Evolutionary conservation across 2,113 vertebrate genomes (phyloP).

Genomic region (Egretta garzetta): DNA sequence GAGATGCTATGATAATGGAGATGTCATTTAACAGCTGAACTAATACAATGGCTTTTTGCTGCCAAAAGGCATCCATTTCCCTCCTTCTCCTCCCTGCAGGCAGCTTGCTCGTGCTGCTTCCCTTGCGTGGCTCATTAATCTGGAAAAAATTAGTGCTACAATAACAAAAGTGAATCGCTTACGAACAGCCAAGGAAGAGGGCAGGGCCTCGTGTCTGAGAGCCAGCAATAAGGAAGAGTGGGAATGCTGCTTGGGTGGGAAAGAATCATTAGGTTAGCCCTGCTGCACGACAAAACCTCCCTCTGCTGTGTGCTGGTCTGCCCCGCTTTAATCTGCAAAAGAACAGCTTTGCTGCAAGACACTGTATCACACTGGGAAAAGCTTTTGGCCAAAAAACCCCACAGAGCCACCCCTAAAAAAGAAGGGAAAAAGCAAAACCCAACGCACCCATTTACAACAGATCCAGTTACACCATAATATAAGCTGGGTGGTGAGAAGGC

Average conservation of each 20-base stretch:
- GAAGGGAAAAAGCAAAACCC: not conserved
- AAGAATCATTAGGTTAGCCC: not conserved
- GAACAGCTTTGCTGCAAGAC: not conserved
- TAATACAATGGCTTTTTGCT: not conserved
- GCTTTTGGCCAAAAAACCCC: not conserved
- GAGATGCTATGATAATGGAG: not conserved
- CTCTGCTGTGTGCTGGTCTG: not conserved
- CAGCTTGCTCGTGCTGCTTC: not conserved
- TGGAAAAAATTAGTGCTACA: not conserved
- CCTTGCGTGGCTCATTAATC: not conserved
- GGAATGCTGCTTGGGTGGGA: not conserved
- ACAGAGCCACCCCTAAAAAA: not conserved
- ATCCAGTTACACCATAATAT: not conserved
- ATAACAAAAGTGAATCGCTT: not conserved
- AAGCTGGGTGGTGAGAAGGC: not conserved
- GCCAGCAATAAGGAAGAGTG: not conserved
- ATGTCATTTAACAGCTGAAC: not conserved
- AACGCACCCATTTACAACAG: accelerated
- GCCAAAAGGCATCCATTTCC: not conserved
- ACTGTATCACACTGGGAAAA: not conserved
- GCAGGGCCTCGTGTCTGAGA: not conserved
- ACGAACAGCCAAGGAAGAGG: not conserved
- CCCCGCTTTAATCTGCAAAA: not conserved
- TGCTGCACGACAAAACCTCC: not conserved
- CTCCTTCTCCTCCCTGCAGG: not conserved